Base-by-base conservation (phyloP, 2,113 vertebrate genomes). In the Hiodon tergisus region DNA sequence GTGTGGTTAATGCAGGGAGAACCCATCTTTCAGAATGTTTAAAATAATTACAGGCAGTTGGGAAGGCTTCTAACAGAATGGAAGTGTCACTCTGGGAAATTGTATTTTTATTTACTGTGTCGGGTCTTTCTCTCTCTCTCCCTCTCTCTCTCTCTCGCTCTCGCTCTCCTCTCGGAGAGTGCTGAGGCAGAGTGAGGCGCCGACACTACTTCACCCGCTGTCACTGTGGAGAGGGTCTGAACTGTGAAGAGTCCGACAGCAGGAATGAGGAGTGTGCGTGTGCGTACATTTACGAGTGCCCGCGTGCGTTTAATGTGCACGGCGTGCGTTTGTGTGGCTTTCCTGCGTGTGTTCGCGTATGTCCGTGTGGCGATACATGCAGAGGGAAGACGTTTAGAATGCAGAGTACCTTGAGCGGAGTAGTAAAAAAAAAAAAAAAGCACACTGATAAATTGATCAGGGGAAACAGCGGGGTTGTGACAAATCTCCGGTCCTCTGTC, bases 31-130 rank as follows among this genome's bases (percentile, higher is more conserved):
- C 72, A 69, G 74, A 63, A 69, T 50, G 69, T 77, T 76, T 80
- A 81, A 81, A 78, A 79, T 86, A 77, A 86, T 84, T 83, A 81
- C 81, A 80, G 69, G 71, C 53, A 82, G 81, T 78, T 76, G 50
- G 58, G 70, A 1, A 78, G 76, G 77, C 75, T 71, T 60, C 76
- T 75, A 86, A 70, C 76, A 84, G 83, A 82, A 83, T 81, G 83
- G 67, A 87, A 82, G 83, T 81, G 82, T 86, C 86, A 76, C 62
- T 17, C 81, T 51, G 71, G 79, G 67, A 82, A 86, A 87, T 82
- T 81, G 69, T 85, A 71, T 81, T 85, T 85, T 85, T 87, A 89
- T 89, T 87, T 87, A 86, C 76, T 75, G 83, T 74, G 50, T 82
- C 78, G 79, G 72, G 74, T 76, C 75, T 74, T 73, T 80, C 77